Conservation (phyloP, 1,140 invertebrate species). For the Chionoecetes opilio region DNA sequence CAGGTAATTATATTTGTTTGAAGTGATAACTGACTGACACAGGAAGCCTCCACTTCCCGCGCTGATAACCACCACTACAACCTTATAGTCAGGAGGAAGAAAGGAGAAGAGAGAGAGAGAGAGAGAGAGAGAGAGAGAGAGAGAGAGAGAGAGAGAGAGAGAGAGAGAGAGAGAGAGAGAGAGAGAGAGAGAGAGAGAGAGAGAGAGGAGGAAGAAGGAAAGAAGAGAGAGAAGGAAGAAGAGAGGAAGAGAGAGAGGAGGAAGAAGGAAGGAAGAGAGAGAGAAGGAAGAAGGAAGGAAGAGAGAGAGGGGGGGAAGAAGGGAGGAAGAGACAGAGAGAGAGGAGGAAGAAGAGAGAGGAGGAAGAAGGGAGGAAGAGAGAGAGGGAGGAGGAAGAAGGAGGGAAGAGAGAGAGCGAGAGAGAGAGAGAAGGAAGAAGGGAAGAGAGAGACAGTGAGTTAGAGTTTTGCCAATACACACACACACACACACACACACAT, state of each 20-base stretch:
- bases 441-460: neutral
- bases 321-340: too few species aligned
- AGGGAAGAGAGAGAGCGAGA: too few species aligned
- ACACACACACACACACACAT: too few species aligned
- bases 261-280: neutral
- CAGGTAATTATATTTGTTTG: too few species aligned
- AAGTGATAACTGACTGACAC: too few species aligned
- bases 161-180: neutral
- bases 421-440: slow-evolving; percentile 16
- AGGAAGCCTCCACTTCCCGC: too few species aligned
- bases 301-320: neutral
- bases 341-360: neutral
- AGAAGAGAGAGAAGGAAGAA: slow-evolving; percentile 34
- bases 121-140: neutral
- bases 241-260: slow-evolving; percentile 35
- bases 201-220: slow-evolving; percentile 53
- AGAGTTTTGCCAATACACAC: too few species aligned
- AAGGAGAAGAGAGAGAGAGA: neutral
- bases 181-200: slow-evolving; percentile 67
- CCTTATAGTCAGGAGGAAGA: too few species aligned
- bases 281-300: too few species aligned
- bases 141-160: neutral
- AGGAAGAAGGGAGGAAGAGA: slow-evolving; percentile 31
- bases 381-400: slow-evolving; percentile 50
- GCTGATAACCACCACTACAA: too few species aligned